These are phyloP conservation scores for Thymelicus sylvestris DNA, from an alignment of 2,888 invertebrate genomes.

Conservation along the genomic window DNA sequence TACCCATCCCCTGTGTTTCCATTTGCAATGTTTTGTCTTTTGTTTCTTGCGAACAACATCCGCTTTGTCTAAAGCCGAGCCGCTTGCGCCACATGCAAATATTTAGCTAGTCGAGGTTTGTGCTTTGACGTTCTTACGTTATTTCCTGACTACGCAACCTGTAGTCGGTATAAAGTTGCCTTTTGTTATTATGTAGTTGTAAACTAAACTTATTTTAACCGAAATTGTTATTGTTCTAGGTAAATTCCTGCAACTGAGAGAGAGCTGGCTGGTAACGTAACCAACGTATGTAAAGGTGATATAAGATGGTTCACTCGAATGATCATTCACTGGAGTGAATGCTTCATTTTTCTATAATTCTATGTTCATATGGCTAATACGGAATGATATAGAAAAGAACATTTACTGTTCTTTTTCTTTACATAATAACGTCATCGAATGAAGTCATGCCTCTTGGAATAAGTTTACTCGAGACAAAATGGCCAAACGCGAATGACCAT, in stretches of 20 bases:
- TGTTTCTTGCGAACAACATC: slow-evolving; percentile 67
- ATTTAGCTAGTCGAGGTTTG: slow-evolving; percentile 67
- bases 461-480: too few species aligned
- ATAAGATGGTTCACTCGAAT: too few species aligned
- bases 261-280: not conserved
- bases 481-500: too few species aligned
- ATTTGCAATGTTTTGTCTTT: slow-evolving; percentile 70
- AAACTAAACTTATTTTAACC: not conserved
- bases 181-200: not conserved
- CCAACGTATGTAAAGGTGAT: not conserved
- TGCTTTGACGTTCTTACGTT: slow-evolving; percentile 62
- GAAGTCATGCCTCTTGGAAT: too few species aligned
- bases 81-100: slow-evolving; percentile 69
- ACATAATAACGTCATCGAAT: too few species aligned
- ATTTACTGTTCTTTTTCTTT: too few species aligned
- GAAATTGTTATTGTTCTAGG: not conserved
- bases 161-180: slow-evolving; percentile 15
- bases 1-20: slow-evolving; percentile 58
- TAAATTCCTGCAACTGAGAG: not conserved
- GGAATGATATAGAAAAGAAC: too few species aligned
- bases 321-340: too few species aligned
- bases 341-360: too few species aligned
- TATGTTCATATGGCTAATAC: too few species aligned
- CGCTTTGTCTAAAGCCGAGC: slow-evolving; percentile 64
- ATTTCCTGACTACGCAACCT: slow-evolving; percentile 60